Evolutionary conservation across 1,140 invertebrate species (phyloP).

Genomic region (Diabrotica virgifera): DNA sequence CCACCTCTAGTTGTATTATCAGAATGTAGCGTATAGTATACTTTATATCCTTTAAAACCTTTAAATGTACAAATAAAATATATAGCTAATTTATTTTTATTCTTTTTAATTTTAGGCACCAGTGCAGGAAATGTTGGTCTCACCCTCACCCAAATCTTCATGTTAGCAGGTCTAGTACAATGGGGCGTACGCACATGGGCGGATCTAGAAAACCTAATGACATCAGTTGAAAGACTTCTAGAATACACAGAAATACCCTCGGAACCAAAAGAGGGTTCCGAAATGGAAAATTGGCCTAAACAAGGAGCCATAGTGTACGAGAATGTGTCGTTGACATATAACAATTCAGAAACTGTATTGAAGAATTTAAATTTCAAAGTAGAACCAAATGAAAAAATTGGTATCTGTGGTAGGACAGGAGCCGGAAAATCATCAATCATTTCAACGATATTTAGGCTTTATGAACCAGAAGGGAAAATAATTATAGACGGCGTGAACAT

Average conservation of each 20-base stretch:
- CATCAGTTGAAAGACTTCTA: conserved; percentile 68
- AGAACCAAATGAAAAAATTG: conserved; percentile 61
- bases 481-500: conserved; percentile 56
- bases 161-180: conserved; percentile 75
- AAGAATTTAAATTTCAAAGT: conserved; percentile 62
- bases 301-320: conserved; percentile 65
- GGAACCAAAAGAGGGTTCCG: conserved; percentile 70
- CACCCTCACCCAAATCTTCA: conserved; percentile 73
- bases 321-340: conserved; percentile 65
- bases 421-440: conserved; percentile 81
- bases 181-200: conserved; percentile 84
- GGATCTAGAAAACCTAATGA: conserved; percentile 82
- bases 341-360: conserved; percentile 61
- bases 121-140: conserved; percentile 66
- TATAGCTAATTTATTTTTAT: background rate
- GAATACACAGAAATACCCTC: conserved; percentile 68
- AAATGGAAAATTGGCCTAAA: conserved; percentile 58
- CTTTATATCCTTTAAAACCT: too few relatives aligned
- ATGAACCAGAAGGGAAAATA: conserved; percentile 56
- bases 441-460: conserved; percentile 68
- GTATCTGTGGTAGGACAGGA: conserved; percentile 70
- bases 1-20: too few relatives aligned
- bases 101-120: conserved; percentile 10
- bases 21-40: too few relatives aligned
- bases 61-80: too few relatives aligned